Conservation (phyloP, 1,140 invertebrate species). For the Ostrea edulis region DNA sequence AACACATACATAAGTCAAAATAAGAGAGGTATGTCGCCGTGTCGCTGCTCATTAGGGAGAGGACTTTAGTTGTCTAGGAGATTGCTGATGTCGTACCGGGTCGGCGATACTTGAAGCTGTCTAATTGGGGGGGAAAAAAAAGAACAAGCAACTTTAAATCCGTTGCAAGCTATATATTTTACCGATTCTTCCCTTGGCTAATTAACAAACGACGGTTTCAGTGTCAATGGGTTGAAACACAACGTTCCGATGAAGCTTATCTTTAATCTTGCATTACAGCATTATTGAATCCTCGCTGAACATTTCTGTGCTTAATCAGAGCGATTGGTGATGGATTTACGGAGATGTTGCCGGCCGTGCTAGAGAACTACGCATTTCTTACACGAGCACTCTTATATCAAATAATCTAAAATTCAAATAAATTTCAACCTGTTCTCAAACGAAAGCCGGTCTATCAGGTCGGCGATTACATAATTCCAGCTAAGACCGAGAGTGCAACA, state of each 20-base stretch:
- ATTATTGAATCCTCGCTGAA: neutral
- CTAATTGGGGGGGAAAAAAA: neutral
- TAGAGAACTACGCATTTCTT: no score
- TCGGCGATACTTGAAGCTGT: neutral
- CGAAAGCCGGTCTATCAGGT: neutral
- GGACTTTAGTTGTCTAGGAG: neutral
- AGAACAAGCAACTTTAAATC: neutral
- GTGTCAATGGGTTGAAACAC: neutral
- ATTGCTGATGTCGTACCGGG: neutral
- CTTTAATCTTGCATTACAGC: neutral
- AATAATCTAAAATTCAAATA: no score
- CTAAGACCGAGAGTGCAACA: neutral
- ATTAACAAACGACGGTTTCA: neutral
- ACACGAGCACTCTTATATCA: no score
- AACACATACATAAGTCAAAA: neutral
- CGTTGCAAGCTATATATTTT: no score
- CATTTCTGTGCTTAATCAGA: neutral
- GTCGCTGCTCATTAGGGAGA: neutral
- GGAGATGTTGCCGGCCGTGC: neutral
- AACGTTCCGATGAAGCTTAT: neutral
- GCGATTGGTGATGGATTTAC: neutral
- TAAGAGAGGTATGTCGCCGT: neutral
- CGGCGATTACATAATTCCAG: neutral
- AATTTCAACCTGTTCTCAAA: no score
- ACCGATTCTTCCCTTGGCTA: no score